Conservation (phyloP, 2,797 vertebrate species). For the Hyperoplus lanceolatus region DNA sequence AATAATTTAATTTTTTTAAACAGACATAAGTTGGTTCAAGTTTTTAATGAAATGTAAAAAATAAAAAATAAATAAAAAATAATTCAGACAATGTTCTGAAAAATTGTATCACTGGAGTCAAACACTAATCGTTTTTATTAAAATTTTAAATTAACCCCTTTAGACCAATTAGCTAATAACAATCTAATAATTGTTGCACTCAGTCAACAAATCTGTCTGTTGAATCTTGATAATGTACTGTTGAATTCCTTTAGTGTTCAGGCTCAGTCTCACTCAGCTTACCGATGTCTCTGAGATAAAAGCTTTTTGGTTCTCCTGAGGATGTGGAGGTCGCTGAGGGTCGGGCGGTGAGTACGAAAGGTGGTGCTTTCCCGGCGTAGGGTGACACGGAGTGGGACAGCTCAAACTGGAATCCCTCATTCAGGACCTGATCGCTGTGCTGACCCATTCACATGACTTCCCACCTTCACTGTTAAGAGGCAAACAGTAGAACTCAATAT, state of each 20-base stretch:
- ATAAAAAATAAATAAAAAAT: too few species aligned
- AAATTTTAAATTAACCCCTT: background rate
- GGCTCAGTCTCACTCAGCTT: constrained; percentile 38
- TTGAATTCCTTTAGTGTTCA: constrained; percentile 7
- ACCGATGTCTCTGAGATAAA: constrained; percentile 85
- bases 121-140: background rate
- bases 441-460: constrained; percentile 66
- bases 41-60: background rate
- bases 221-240: constrained; percentile 12
- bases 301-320: constrained; percentile 60
- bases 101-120: background rate
- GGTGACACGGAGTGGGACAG: constrained; percentile 76
- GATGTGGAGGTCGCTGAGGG: constrained; percentile 38
- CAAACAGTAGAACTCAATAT: constrained; percentile 5
- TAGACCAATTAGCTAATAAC: background rate
- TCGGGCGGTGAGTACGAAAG: constrained; percentile 77
- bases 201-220: background rate
- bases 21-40: background rate
- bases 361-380: constrained; percentile 75
- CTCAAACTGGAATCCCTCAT: constrained; percentile 65
- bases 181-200: background rate
- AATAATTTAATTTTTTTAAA: background rate
- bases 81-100: background rate
- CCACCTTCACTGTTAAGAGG: constrained; percentile 55
- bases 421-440: background rate